These are phyloP conservation scores for Marasmarcha lunaedactyla DNA, from an alignment of 2,888 invertebrate genomes.

Conservation along the genomic window DNA sequence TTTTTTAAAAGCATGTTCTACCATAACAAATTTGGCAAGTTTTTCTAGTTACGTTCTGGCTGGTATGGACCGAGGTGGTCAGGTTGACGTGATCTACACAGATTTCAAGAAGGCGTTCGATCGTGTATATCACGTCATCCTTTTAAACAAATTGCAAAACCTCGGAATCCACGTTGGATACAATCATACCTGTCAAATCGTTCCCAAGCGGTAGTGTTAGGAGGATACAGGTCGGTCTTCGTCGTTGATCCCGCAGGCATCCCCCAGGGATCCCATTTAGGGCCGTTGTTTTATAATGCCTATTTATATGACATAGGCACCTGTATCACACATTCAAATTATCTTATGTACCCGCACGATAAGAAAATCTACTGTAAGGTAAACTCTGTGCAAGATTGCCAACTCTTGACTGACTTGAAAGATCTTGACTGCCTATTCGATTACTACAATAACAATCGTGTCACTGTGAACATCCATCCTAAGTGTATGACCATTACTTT, in stretches of 20 bases:
- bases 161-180: conserved; percentile 7
- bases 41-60: conserved; percentile 7
- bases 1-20: conserved; percentile 9
- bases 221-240: conserved; percentile 10
- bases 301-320: conserved; percentile 2
- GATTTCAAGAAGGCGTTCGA: conserved; percentile 14
- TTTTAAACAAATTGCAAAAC: not conserved
- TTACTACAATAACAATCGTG: conserved; percentile 1
- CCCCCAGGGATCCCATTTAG: conserved; percentile 17
- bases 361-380: conserved; percentile 2
- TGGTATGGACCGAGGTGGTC: conserved; percentile 9
- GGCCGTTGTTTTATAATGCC: conserved; percentile 15
- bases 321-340: not conserved
- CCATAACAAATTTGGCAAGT: conserved; percentile 6
- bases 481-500: conserved; percentile 6
- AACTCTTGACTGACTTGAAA: not conserved
- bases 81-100: conserved; percentile 11
- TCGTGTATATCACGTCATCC: conserved; percentile 10
- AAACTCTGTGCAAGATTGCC: not conserved
- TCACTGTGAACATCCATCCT: conserved; percentile 4
- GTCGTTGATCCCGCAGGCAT: conserved; percentile 16
- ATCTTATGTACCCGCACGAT: conserved; percentile 4
- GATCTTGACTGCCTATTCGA: not conserved
- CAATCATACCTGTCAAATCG: conserved; percentile 12
- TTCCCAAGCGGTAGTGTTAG: conserved; percentile 10